phyloP scores from a whole-genome alignment of 2,888 invertebrate genomes.

The Tenthredo mesomela region DNA sequence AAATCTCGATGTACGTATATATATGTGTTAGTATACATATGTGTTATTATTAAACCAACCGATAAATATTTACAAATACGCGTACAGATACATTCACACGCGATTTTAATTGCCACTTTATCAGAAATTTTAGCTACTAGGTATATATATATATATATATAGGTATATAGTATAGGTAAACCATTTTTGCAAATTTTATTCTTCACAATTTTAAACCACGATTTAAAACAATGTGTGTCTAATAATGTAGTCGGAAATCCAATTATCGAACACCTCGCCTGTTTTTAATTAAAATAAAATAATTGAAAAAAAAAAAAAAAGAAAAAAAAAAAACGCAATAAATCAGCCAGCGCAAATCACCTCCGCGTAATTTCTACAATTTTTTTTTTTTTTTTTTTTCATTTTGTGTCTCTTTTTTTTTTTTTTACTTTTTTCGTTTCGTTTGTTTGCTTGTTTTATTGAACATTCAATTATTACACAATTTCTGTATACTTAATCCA shows the following conservation, averaged over 20 bases:
- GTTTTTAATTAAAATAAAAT: neutral
- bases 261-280: neutral
- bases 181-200: neutral
- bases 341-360: no score
- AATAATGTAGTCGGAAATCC: neutral
- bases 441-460: neutral
- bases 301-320: neutral
- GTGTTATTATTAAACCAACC: conserved; percentile 5
- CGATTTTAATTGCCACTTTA: conserved; percentile 12
- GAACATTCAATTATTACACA: neutral
- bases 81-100: neutral
- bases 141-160: neutral
- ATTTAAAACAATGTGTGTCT: neutral
- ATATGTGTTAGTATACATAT: no score
- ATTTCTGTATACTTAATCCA: neutral
- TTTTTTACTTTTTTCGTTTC: neutral
- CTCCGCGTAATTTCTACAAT: no score
- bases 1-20: neutral
- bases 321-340: neutral
- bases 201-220: neutral
- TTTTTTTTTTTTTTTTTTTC: no score
- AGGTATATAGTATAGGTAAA: neutral
- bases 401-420: no score
- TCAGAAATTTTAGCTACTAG: neutral
- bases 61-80: neutral